Conservation (phyloP, 2,113 vertebrate species). For the Martes martes region DNA sequence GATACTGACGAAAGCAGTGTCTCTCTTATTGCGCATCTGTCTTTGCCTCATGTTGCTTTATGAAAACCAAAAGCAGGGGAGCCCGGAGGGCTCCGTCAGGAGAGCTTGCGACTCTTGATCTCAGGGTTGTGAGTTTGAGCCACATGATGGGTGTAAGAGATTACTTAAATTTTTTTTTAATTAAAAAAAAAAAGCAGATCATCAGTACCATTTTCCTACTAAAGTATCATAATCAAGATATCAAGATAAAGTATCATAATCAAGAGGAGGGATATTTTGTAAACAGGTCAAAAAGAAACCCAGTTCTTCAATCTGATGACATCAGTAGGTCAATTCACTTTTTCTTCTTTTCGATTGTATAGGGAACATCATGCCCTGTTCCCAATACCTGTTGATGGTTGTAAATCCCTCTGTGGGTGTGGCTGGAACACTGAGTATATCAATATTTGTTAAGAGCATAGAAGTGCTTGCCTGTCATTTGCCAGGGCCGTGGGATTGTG, state of each 20-base stretch:
- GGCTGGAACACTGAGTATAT: background rate
- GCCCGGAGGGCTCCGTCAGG: background rate
- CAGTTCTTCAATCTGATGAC: background rate
- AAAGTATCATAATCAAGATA: background rate
- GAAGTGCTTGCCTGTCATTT: background rate
- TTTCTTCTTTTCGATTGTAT: background rate
- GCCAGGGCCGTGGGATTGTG: background rate
- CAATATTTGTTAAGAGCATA: conserved; percentile 30
- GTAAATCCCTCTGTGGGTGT: background rate
- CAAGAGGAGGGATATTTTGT: background rate
- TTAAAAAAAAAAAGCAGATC: background rate
- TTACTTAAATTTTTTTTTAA: background rate
- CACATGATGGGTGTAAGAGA: background rate
- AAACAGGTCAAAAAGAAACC: background rate
- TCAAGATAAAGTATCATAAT: too few relatives aligned
- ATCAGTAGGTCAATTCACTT: background rate
- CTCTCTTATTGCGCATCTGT: rapidly evolving
- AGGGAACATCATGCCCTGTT: background rate
- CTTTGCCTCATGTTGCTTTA: background rate
- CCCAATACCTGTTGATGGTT: rapidly evolving
- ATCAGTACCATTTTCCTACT: background rate
- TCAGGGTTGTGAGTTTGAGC: background rate
- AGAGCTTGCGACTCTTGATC: background rate
- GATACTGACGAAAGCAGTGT: rapidly evolving
- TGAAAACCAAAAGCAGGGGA: background rate